Evolutionary conservation across 2,888 invertebrate genomes (phyloP), one percentile per base, ranked within the genome.

Genomic region (Antheraea yamamai): DNA sequence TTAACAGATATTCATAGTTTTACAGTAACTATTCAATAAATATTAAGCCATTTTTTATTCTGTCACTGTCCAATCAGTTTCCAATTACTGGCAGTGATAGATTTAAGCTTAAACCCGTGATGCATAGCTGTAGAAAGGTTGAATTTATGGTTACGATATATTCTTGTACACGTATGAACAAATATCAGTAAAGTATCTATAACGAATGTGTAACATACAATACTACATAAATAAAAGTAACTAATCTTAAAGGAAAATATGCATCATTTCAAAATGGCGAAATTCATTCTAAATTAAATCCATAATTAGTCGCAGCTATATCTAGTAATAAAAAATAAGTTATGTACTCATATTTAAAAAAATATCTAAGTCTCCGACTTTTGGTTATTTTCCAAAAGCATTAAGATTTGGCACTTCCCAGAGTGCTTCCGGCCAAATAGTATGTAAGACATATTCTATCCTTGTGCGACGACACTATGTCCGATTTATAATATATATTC

Each of bases 391-490:
- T 84, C 84, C 85, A 86, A 83, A 26, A 35, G 66, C 52, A 83
- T 84, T 82, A 84, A 84, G 84, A 84, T 82, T 91, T 91, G 91
- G 91, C 91, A 86, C 84, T 82, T 84, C 77, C 78, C 77, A 81
- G 79, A 77, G 79, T 76, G 80, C 81, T 84, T 84, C 80, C 78
- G 83, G 89, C 90, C 89, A 91, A 89, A 87, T 84, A 76, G 78
- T 78, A 76, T 75, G 76, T 75, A 76, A 61, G 76, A 76, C 75
- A 75, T 76, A 77, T 75, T 79, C 78, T 77, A 73, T 74, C 73
- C 73, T 73, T 75, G 73, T 77, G 73, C 66, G 55, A 68, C 76
- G 68, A 35, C 72, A 75, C 73, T 75, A 76, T 76, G 76, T 20
- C n/a, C 64, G n/a, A 18, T 55, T 66, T 26, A 26, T 16, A 66